Base-by-base conservation (phyloP, 2,797 vertebrate species). In the Schizopygopsis pylzovi region DNA sequence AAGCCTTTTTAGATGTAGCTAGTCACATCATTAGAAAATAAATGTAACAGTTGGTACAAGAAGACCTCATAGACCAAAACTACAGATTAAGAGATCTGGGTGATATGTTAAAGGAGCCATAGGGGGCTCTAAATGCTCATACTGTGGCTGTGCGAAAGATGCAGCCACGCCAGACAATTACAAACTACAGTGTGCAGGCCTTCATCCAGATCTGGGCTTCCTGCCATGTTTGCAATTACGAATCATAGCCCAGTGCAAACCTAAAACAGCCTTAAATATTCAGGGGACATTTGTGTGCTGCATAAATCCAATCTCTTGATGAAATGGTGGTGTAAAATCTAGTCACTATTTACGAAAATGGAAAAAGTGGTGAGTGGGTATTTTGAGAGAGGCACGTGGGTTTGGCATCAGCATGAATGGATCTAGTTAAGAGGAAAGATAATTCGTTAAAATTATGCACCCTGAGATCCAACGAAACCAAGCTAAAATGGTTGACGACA, bases 181-280 rank as follows among this genome's bases (percentile, higher is more conserved):
- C 54, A 84, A 65, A 65, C 52, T 77, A 78, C 65, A 82, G 82
- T 37, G 39, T 45, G 56, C 67, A 79, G 37, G 52, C 70, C 79
- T 82, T 81, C 16, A 28, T 85, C 80, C 80, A 59, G 72, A 86
- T 73, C 54, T 81, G 43, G 73, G 84, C 72, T 85, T 82, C 61
- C 43, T 71, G 83, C 72, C 79, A 85, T 82, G 86, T 82, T 87
- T 85, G 86, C 79, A 85, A 85, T 85, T 78, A 82, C 47, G 43
- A 78, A 49, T 45, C 65, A 81, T 65, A 71, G 72, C 72, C 83
- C 63, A 56, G 54, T n/a, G 25, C 18, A 75, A 79, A 87, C 75
- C 76, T 61, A 43, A 82, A 79, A 79, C 82, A 49, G 56, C 43
- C 73, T 45, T 22, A 82, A 84, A 86, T 82, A 54, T 85, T 82